Evolutionary conservation across 2,888 invertebrate species (phyloP).

Genomic region (Caenorhabditis uteleia): DNA sequence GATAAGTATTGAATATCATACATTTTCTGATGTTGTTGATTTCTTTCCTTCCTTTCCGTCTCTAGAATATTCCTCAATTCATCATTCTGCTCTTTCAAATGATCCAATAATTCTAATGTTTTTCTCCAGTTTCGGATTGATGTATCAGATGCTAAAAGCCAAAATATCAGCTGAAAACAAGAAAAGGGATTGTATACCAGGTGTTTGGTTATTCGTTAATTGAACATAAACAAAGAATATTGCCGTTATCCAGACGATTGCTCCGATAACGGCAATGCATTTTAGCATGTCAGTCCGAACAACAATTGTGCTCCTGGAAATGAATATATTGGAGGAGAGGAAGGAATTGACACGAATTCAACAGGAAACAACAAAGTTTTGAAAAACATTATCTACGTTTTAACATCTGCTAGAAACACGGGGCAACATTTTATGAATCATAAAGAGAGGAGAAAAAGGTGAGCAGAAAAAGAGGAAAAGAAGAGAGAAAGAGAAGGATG

Average conservation of each 20-base stretch:
- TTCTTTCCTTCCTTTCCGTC: slow-evolving; percentile 34
- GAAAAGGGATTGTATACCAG: background rate
- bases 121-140: slow-evolving; percentile 29
- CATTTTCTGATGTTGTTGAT: slow-evolving; percentile 23
- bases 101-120: slow-evolving; percentile 27
- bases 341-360: too few relatives aligned
- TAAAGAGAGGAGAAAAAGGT: too few relatives aligned
- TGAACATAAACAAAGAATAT: slow-evolving; percentile 32
- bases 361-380: too few relatives aligned
- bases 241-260: slow-evolving; percentile 31
- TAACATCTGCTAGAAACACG: too few relatives aligned
- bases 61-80: slow-evolving; percentile 38
- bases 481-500: too few relatives aligned
- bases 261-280: slow-evolving; percentile 30
- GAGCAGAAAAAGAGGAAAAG: too few relatives aligned
- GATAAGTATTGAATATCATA: slow-evolving; percentile 2
- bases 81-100: slow-evolving; percentile 40
- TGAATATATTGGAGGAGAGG: too few relatives aligned
- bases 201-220: background rate
- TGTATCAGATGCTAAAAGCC: slow-evolving; percentile 9
- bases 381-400: too few relatives aligned
- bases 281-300: slow-evolving; percentile 32
- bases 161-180: slow-evolving; percentile 2
- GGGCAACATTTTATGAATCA: too few relatives aligned
- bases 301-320: too few relatives aligned